phyloP scores from a whole-genome alignment of 2,113 vertebrate species.

The Phylloscopus whistleri region DNA sequence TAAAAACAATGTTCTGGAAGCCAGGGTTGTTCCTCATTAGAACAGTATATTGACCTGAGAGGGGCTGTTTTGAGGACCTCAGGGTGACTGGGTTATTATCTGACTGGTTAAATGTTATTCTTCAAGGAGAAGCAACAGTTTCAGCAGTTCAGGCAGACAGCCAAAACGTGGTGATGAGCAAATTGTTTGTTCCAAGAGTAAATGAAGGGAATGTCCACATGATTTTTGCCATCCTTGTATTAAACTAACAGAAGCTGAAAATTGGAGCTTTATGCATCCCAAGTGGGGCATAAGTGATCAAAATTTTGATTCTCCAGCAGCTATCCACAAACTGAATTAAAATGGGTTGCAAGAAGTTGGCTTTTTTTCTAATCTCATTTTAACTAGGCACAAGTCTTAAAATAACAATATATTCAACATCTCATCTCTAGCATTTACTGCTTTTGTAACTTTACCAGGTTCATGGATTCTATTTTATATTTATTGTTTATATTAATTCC shows the following conservation, averaged over 20 bases:
- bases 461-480: background rate
- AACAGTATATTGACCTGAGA: background rate
- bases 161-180: slow-evolving; percentile 26
- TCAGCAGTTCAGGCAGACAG: slow-evolving; percentile 13
- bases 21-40: background rate
- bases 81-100: slow-evolving; percentile 20
- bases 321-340: slow-evolving; percentile 9
- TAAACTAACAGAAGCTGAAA: slow-evolving; percentile 42
- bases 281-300: background rate
- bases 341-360: slow-evolving; percentile 23
- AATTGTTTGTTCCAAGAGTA: slow-evolving; percentile 47
- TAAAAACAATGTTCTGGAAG: slow-evolving; percentile 4
- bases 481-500: slow-evolving; percentile 31
- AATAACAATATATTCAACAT: background rate
- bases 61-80: background rate
- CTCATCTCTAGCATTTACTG: background rate
- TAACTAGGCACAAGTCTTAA: slow-evolving; percentile 7
- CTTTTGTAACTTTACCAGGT: background rate
- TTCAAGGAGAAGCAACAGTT: slow-evolving; percentile 38
- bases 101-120: slow-evolving; percentile 36
- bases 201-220: background rate
- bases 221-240: slow-evolving; percentile 33
- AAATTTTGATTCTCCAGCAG: slow-evolving; percentile 22
- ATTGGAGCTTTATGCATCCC: background rate
- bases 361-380: background rate